phyloP scores from a whole-genome alignment of 2,888 invertebrate species.

The Rotaria macrura region DNA sequence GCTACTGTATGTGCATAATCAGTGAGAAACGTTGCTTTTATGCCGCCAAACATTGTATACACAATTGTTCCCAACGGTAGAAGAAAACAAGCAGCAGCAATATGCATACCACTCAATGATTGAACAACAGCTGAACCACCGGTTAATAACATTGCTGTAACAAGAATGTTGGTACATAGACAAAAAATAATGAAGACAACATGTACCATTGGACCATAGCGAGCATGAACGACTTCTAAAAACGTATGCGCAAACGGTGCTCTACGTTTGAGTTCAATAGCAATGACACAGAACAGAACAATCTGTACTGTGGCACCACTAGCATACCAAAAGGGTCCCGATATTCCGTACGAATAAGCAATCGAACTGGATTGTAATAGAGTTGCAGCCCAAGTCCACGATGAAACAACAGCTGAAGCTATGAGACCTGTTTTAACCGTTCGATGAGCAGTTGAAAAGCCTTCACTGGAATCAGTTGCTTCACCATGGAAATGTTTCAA shows the following conservation, averaged over 20 bases:
- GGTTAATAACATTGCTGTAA: conserved; percentile 37
- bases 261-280: conserved; percentile 46
- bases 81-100: too few relatives aligned
- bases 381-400: conserved; percentile 51
- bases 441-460: too few relatives aligned
- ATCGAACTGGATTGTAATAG: conserved; percentile 48
- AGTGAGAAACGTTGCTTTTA: too few relatives aligned
- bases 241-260: conserved; percentile 50
- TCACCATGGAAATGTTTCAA: too few relatives aligned
- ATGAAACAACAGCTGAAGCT: conserved; percentile 41
- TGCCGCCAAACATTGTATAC: too few relatives aligned
- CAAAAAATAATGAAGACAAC: conserved; percentile 46
- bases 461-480: too few relatives aligned
- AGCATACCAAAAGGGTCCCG: conserved; percentile 49
- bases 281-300: conserved; percentile 44
- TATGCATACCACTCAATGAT: too few relatives aligned
- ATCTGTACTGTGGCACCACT: conserved; percentile 46
- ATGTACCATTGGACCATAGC: conserved; percentile 46
- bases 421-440: too few relatives aligned
- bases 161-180: conserved; percentile 46
- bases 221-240: conserved; percentile 46
- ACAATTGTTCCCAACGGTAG: too few relatives aligned
- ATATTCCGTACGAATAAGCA: conserved; percentile 41
- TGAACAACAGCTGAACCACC: too few relatives aligned
- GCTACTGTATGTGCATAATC: too few relatives aligned